Evolutionary conservation across 2,888 invertebrate species (phyloP).

Genomic region (Spodoptera picta): DNA sequence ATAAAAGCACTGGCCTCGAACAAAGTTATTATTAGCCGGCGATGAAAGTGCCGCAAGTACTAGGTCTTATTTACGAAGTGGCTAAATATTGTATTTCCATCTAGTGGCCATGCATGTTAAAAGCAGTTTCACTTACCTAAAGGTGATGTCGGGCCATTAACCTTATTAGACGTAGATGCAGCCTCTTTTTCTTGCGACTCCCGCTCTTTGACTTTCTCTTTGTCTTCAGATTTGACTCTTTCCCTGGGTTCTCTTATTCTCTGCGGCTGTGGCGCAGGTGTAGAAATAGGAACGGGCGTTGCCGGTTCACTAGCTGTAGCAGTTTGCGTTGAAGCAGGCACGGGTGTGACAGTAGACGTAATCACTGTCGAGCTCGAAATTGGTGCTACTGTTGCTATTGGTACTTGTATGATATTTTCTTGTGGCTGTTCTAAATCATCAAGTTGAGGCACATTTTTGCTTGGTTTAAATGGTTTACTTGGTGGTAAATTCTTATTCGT

Average conservation of each 20-base stretch:
- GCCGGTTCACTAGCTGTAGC: slow-evolving; percentile 35
- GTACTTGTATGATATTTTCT: slow-evolving; percentile 50
- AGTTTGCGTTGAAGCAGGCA: slow-evolving; percentile 42
- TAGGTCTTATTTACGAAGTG: not conserved
- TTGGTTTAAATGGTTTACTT: slow-evolving; percentile 74
- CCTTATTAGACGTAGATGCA: slow-evolving; percentile 50
- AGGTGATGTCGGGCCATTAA: slow-evolving; percentile 70
- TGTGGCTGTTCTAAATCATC: slow-evolving; percentile 69
- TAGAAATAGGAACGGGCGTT: slow-evolving; percentile 33
- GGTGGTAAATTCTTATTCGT: slow-evolving; percentile 75
- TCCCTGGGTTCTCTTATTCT: slow-evolving; percentile 74
- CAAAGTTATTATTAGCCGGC: no score
- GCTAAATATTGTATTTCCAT: not conserved
- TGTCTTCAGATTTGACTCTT: slow-evolving; percentile 70
- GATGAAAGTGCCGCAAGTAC: slow-evolving; percentile 15
- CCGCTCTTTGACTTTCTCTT: slow-evolving; percentile 63
- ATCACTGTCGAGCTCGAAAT: slow-evolving; percentile 47
- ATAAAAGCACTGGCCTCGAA: no score
- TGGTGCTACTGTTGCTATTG: slow-evolving; percentile 44
- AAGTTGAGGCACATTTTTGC: slow-evolving; percentile 76
- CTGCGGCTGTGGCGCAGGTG: slow-evolving; percentile 70
- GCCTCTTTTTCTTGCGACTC: slow-evolving; percentile 60
- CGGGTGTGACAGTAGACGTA: slow-evolving; percentile 40
- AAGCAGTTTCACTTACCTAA: slow-evolving; percentile 65
- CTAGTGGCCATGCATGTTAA: slow-evolving; percentile 6